Evolutionary conservation across 2,797 vertebrate genomes (phyloP).

Genomic region (Euthynnus affinis): DNA sequence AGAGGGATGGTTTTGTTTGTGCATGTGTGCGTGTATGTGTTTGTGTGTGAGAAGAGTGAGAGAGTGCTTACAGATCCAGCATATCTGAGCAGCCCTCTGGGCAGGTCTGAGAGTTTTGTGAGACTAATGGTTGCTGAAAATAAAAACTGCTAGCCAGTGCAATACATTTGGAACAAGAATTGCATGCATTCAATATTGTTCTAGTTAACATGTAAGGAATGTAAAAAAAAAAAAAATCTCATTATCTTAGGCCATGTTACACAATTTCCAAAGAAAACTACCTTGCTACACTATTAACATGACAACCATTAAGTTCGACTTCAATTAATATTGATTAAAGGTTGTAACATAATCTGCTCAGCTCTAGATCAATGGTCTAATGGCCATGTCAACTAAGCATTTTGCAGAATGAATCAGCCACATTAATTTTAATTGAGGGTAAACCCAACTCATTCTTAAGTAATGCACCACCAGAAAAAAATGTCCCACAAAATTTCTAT

Average conservation of each 20-base stretch:
- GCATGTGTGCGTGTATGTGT: conserved; percentile 26
- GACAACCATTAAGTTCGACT: conserved; percentile 4
- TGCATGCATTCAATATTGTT: neutral
- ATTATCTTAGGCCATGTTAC: neutral
- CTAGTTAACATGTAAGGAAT: neutral
- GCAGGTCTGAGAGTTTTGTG: conserved; percentile 17
- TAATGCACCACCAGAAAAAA: conserved; percentile 24
- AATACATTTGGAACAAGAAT: neutral
- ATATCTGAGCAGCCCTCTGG: conserved; percentile 44
- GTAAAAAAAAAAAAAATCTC: neutral
- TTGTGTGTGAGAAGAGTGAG: conserved; percentile 43
- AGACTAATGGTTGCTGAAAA: conserved; percentile 32
- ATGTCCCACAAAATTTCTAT: conserved; percentile 9
- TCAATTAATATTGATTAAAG: conserved; percentile 26
- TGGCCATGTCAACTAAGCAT: conserved; percentile 10
- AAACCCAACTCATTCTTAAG: conserved; percentile 6
- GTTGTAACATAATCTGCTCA: conserved; percentile 33
- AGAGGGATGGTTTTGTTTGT: conserved; percentile 56
- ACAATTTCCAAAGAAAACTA: neutral
- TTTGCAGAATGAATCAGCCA: conserved; percentile 29
- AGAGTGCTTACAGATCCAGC: conserved; percentile 47
- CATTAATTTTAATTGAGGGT: conserved; percentile 8
- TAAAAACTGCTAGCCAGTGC: neutral
- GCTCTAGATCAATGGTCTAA: conserved; percentile 31
- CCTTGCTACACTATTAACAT: neutral